Base-by-base conservation (phyloP, 2,888 invertebrate genomes). In the Chrysolina haemoptera region DNA sequence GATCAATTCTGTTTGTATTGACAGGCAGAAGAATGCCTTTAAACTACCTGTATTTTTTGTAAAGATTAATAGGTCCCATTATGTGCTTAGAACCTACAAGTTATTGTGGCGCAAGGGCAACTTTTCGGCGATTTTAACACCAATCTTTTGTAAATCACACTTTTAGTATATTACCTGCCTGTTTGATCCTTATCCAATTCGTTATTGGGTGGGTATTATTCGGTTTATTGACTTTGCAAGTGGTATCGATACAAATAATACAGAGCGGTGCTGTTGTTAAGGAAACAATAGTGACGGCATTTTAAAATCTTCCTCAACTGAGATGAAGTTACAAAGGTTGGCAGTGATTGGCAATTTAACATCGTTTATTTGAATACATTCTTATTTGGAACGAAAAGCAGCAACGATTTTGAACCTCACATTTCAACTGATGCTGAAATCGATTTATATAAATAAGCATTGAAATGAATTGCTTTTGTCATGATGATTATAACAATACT, bases 1-100 rank as follows among this genome's bases (percentile, higher is more conserved):
- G 82, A 83, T 86, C 84, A 84, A 85, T 85, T 85, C 80, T 81
- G 63, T 72, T 75, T 83, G 67, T 78, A 84, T 84, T 82, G 84
- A 85, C 84, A 84, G 81, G 79, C 80, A 80, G 80, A 82, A 81
- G 77, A 80, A 74, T 73, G 78, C 69, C 69, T 70, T 69, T n/a
- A 69, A 71, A 68, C 77, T 77, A 75, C 77, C 75, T 77, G 74
- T 48, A 64, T 72, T 70, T 72, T 71, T 22, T 62, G 46, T 67
- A 68, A 70, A 76, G 72, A 73, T 68, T 76, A 75, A 76, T 76
- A 70, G 76, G 41, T 48, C 62, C 68, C 70, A 70, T 76, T 75
- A 75, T 75, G 67, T 46, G 53, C 64, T 73, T 35, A 62, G 68
- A 48, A 64, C 55, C 64, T 66, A 66, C 68, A 68, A 46, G 69